Percentiles rank a stretch among this genome's conserved stretches.
Evolutionary conservation across 2,888 invertebrate species (phyloP).

Genomic region (Scrobipalpa costella): DNA sequence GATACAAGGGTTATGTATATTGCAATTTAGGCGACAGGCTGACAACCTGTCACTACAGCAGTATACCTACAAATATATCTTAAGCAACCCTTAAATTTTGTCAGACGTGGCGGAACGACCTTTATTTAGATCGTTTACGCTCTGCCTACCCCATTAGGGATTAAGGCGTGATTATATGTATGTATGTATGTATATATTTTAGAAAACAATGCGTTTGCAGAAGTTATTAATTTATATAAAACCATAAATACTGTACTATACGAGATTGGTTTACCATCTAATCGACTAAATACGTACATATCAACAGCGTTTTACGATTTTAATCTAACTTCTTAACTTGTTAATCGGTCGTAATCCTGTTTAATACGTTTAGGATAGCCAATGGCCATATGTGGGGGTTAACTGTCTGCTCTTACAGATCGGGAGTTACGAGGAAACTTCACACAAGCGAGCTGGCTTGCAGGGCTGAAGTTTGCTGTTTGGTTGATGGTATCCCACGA

Average conservation of each 20-base stretch:
- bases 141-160: too few relatives aligned
- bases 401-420: conserved; percentile 19
- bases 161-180: too few relatives aligned
- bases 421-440: conserved; percentile 24
- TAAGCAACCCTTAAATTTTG: too few relatives aligned
- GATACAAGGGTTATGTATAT: too few relatives aligned
- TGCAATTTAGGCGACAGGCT: too few relatives aligned
- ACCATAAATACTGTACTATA: not conserved
- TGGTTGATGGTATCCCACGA: conserved; percentile 12
- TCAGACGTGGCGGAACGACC: too few relatives aligned
- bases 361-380: not conserved
- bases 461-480: conserved; percentile 20
- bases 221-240: too few relatives aligned
- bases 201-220: too few relatives aligned
- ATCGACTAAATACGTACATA: not conserved
- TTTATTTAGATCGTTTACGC: too few relatives aligned
- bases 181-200: too few relatives aligned
- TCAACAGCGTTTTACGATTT: conserved; percentile 14
- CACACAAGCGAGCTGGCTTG: conserved; percentile 23
- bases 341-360: conserved; percentile 11
- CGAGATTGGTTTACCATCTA: not conserved
- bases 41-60: too few relatives aligned
- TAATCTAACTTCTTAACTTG: conserved; percentile 11
- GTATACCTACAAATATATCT: too few relatives aligned
- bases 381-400: conserved; percentile 11